Evolutionary conservation across 2,113 vertebrate species (phyloP).

Genomic region (Ictalurus furcatus): DNA sequence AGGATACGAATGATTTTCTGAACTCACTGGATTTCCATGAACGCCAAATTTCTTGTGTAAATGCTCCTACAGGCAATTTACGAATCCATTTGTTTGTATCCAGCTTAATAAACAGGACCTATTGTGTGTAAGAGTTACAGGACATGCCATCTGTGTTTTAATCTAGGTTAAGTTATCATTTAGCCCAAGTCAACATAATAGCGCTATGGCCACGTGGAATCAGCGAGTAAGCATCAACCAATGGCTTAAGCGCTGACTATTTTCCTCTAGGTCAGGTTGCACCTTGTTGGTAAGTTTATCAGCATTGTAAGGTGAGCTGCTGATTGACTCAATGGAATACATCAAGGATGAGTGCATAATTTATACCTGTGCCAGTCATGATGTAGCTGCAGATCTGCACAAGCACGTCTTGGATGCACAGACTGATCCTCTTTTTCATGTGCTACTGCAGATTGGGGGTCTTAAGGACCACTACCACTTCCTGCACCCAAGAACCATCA

Average conservation of each 20-base stretch:
- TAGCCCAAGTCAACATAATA: conserved; percentile 41
- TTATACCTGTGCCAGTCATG: conserved; percentile 59
- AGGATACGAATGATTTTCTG: background rate
- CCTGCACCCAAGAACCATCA: conserved; percentile 82
- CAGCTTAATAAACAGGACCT: background rate
- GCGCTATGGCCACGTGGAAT: conserved; percentile 33
- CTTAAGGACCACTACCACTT: conserved; percentile 89
- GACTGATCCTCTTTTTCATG: conserved; percentile 42
- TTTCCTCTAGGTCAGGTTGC: conserved; percentile 66
- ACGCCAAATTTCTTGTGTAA: background rate
- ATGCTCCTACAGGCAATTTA: background rate
- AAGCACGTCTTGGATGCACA: conserved; percentile 27
- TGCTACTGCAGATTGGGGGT: conserved; percentile 81
- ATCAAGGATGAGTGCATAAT: conserved; percentile 67
- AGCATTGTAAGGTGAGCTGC: conserved; percentile 65
- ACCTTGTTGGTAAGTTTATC: conserved; percentile 68
- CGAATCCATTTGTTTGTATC: background rate
- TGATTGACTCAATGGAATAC: conserved; percentile 59
- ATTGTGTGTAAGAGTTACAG: background rate
- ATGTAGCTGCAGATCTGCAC: conserved; percentile 4
- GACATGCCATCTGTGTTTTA: conserved; percentile 1
- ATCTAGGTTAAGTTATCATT: conserved; percentile 16
- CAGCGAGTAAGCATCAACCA: conserved; percentile 41
- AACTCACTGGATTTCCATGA: background rate
- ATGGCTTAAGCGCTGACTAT: conserved; percentile 32